These are phyloP conservation scores for Odontamblyopus lacepedii DNA, from an alignment of 2,797 vertebrate genomes.

Conservation along the genomic window DNA sequence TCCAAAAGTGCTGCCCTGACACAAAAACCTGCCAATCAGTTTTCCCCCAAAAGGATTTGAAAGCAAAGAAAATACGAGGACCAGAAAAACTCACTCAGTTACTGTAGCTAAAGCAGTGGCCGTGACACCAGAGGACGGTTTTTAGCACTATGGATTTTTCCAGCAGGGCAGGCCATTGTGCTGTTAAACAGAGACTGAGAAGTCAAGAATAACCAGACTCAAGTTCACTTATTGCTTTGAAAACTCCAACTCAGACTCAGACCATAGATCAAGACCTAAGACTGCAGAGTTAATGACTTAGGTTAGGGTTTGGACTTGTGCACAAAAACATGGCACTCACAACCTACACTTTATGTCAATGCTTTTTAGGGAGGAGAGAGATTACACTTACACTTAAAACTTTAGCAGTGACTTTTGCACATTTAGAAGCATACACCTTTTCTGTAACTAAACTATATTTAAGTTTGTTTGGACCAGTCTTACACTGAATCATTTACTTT, in stretches of 20 bases:
- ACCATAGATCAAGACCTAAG: slow-evolving; percentile 1
- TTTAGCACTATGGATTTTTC: slow-evolving; percentile 6
- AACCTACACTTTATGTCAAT: too few species aligned
- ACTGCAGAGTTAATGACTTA: background rate
- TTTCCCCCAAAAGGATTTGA: slow-evolving; percentile 24
- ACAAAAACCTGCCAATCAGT: slow-evolving; percentile 33
- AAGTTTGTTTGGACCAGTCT: too few species aligned
- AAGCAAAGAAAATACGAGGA: slow-evolving; percentile 23
- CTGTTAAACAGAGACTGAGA: background rate
- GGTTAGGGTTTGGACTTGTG: background rate
- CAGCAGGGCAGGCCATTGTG: background rate
- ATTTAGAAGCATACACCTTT: background rate
- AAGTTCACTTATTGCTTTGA: slow-evolving; percentile 1
- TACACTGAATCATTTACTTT: too few species aligned
- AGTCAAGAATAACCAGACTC: background rate
- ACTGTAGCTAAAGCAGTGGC: slow-evolving; percentile 21
- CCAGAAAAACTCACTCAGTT: slow-evolving; percentile 21
- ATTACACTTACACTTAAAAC: too few species aligned
- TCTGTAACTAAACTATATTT: too few species aligned
- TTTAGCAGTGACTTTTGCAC: too few species aligned
- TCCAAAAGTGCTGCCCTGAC: slow-evolving; percentile 34
- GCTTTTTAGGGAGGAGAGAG: too few species aligned
- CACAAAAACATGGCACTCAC: too few species aligned
- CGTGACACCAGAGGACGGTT: background rate
- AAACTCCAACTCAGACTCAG: slow-evolving; percentile 2